A percentile compares a stretch with the other conserved stretches of the same genome.
phyloP scores from a whole-genome alignment of 2,113 vertebrate species.

The Pterophyllum scalare region DNA sequence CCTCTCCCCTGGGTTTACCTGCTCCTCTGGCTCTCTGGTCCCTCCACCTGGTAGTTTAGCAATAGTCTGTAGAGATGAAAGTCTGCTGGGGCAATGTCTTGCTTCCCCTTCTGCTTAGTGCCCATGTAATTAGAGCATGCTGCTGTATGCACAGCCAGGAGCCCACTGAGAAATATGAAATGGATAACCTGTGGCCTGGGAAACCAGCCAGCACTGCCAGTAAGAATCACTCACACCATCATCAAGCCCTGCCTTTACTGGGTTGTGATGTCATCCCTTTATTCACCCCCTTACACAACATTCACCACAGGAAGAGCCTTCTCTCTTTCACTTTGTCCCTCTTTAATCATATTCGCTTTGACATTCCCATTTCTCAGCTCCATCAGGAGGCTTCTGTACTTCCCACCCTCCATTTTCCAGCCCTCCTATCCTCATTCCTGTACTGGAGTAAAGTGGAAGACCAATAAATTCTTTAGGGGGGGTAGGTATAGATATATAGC shows the following conservation, averaged over 20 bases:
- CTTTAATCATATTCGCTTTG: neutral
- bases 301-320: neutral
- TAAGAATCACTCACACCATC: constrained; percentile 14
- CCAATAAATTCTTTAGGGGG: neutral
- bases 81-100: neutral
- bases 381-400: neutral
- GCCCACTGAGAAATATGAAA: constrained; percentile 51
- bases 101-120: neutral
- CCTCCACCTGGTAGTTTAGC: neutral
- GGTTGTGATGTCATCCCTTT: constrained; percentile 44
- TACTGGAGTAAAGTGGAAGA: neutral
- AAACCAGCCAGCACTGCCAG: constrained; percentile 47
- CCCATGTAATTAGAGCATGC: neutral
- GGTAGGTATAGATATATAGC: too few species aligned
- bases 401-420: neutral
- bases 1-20: constrained; percentile 19
- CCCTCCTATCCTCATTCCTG: neutral
- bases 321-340: neutral
- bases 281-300: neutral
- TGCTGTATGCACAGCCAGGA: constrained; percentile 13
- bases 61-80: neutral
- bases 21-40: constrained; percentile 10
- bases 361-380: neutral
- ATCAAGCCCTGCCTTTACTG: constrained; percentile 9
- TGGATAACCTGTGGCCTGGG: constrained; percentile 39